These are phyloP conservation scores for Acipenser oxyrinchus DNA, from an alignment of 2,797 vertebrate genomes.

Conservation along the genomic window DNA sequence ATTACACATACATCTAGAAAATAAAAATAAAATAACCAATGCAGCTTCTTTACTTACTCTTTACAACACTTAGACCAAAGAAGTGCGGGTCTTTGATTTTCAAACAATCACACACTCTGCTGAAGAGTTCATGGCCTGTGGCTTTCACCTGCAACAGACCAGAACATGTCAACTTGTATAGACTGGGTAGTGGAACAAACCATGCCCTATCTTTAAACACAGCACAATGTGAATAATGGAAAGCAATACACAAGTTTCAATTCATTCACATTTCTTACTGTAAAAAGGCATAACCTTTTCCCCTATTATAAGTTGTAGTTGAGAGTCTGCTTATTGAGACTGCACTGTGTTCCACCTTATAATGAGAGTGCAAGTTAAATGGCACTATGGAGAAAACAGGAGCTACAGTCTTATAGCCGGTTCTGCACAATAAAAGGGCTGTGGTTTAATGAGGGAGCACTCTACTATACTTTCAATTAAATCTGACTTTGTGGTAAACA, in stretches of 20 bases:
- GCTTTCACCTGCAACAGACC: constrained; percentile 63
- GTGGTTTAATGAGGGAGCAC: no score
- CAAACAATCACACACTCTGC: constrained; percentile 59
- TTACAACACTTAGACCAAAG: constrained; percentile 82
- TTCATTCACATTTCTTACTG: background rate
- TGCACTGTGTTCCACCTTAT: no score
- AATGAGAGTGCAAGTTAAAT: no score
- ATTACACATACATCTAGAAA: background rate
- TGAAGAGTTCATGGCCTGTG: constrained; percentile 77
- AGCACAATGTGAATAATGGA: background rate
- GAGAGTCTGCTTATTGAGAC: no score
- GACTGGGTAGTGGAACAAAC: background rate
- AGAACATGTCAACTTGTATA: background rate
- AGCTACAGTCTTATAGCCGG: no score
- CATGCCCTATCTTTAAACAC: background rate
- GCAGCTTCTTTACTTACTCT: constrained; percentile 57
- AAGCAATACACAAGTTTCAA: constrained; percentile 3
- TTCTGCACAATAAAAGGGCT: no score
- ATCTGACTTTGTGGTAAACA: no score
- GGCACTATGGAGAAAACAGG: no score
- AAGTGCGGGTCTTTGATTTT: constrained; percentile 76
- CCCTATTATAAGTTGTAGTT: background rate
- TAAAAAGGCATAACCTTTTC: background rate
- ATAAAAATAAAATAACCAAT: background rate
- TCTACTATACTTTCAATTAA: no score